Base-by-base conservation (phyloP, 2,888 invertebrate genomes). In the Drosophila nr. perissopoda region DNA sequence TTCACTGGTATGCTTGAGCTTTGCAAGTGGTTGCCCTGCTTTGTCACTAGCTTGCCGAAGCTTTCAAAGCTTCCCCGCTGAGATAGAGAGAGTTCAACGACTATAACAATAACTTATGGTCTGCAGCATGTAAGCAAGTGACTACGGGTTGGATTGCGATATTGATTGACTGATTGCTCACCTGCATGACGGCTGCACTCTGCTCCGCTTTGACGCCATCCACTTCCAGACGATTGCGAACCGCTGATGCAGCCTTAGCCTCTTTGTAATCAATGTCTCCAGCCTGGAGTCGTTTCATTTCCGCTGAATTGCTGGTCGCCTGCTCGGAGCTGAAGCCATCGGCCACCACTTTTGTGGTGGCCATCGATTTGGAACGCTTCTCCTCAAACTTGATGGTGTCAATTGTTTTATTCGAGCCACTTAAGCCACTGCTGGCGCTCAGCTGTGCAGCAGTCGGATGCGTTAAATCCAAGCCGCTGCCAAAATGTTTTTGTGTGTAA, bases 171-270 rank as follows among this genome's bases (percentile, higher is more conserved):
- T 13, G 16, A 31, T 36, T 21, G 29, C 94, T 93, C 93, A 97
- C 97, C 95, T 97, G 96, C 82, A 96, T 95, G 80, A 96, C 95
- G 69, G 97, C 96, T 78, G 96, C 96, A 91, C 96, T 96, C 93
- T 97, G 97, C 93, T 98, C 97, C 2, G 97, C 96, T 31, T 96
- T 96, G 73, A 97, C 95, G 52, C 97, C 97, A 91, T 97, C 97
- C 73, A 97, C 94, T 93, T 97, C 97, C 75, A 97, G 93, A 80
- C 97, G 94, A 77, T 97, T 96, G 82, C 96, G 95, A 76, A 96
- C 95, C 21, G 97, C 97, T 34, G 96, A 96, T 48, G 96, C 96
- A 49, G 97, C 96, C 88, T 95, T 96, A 78, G 96, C 95, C 93
- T 97, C 97, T 88, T 97, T 96, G 92, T 96, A 97, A 71, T 96